These are phyloP conservation scores for Achroia grisella DNA, from an alignment of 1,140 invertebrate genomes.

Conservation along the genomic window DNA sequence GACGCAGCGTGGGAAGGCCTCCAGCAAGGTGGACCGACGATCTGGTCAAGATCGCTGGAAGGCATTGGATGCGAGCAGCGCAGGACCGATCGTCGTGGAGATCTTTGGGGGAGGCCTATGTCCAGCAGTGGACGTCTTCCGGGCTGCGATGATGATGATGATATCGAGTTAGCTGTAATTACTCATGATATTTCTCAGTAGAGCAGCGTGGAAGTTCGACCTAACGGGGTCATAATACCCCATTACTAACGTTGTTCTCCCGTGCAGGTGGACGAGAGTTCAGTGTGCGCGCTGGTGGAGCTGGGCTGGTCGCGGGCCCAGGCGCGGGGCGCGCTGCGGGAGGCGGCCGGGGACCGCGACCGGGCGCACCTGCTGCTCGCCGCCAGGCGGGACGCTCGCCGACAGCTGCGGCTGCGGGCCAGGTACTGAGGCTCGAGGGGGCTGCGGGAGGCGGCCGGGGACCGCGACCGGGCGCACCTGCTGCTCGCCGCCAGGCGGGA, in stretches of 20 bases:
- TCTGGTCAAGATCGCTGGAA: too few species aligned
- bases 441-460: slow-evolving; percentile 76
- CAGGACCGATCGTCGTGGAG: too few species aligned
- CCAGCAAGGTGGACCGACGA: too few species aligned
- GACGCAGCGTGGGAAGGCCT: too few species aligned
- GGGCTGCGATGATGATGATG: too few species aligned
- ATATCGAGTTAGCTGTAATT: too few species aligned
- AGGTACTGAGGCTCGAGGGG: slow-evolving; percentile 77
- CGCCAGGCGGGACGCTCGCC: slow-evolving; percentile 15
- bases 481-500: slow-evolving; percentile 51
- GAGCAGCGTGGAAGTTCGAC: too few species aligned
- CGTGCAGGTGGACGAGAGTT: slow-evolving; percentile 40
- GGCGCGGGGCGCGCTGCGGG: slow-evolving; percentile 79
- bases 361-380: slow-evolving; percentile 75
- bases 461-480: slow-evolving; percentile 76
- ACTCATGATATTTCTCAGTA: too few species aligned
- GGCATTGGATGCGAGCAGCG: too few species aligned
- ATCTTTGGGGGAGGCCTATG: too few species aligned
- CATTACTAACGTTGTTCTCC: not conserved
- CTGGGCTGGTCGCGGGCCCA: slow-evolving; percentile 78
- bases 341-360: slow-evolving; percentile 75
- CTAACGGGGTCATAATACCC: too few species aligned
- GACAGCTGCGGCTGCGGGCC: slow-evolving; percentile 54
- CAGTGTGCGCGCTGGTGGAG: slow-evolving; percentile 40
- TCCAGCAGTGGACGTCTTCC: too few species aligned